Evolutionary conservation across 2,888 invertebrate genomes (phyloP), one percentile per base, ranked within the genome.

Genomic region (Hirudinaria manillensis): DNA sequence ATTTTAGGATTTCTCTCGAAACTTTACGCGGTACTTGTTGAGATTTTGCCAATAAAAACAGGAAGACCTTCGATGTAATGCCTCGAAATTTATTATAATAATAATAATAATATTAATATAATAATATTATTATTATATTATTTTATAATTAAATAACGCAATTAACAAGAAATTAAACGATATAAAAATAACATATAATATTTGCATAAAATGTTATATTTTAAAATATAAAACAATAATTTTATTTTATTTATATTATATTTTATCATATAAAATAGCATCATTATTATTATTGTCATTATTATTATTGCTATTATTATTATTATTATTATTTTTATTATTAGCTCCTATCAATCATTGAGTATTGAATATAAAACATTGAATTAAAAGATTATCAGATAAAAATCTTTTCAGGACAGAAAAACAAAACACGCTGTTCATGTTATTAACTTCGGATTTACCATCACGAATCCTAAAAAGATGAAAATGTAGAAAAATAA

Each of bases 251-350:
- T 53, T 53, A 53, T 53, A 16, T 16, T 53, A 16, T 16, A 16
- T 53, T 16, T 53, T 53, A 53, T 53, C 21, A 53, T 53, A 16
- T 16, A 16, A 16, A 53, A 16, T 53, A 53, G 13, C 21, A 53
- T 53, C 21, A 53, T 53, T 53, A 53, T 53, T 53, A 53, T 53
- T 53, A 53, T 53, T 53, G 21, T 53, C 21, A 53, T 53, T 53
- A 53, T 53, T 53, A 53, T 53, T 53, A 53, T 53, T 53, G 21
- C 21, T 53, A 53, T 53, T 53, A 53, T 53, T 53, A 53, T 53
- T 53, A 53, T 53, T 53, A 53, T 53, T 53, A 53, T 53, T 53
- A 53, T 53, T 53, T 13, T 53, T 53, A 53, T 53, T n/a, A n/a
- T n/a, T n/a, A n/a, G n/a, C n/a, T n/a, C n/a, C n/a, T n/a, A n/a